Conservation (phyloP, 2,797 vertebrate species). For the Gadopsis bispinosus region DNA sequence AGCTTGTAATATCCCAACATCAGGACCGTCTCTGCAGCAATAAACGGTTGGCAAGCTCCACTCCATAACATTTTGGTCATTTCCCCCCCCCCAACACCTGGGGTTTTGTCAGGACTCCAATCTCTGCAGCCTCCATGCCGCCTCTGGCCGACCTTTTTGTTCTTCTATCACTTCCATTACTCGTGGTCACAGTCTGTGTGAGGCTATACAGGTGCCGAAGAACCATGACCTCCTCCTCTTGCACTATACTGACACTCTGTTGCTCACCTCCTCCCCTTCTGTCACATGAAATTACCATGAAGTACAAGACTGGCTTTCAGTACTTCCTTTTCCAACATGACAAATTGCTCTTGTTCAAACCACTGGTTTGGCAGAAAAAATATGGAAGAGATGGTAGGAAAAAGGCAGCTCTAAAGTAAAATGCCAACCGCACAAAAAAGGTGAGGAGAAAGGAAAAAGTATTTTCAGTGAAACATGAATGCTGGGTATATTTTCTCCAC, state of each 20-base stretch:
- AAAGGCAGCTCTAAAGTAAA: conserved; percentile 38
- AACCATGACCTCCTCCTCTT: conserved; percentile 48
- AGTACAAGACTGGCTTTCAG: conserved; percentile 43
- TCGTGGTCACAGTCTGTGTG: conserved; percentile 56
- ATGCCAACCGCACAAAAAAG: conserved; percentile 26
- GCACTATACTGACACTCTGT: conserved; percentile 15
- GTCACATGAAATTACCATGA: conserved; percentile 65
- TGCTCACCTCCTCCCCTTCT: conserved; percentile 33
- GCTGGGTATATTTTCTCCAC: conserved; percentile 17
- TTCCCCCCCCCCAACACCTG: conserved; percentile 28
- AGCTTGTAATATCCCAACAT: neutral
- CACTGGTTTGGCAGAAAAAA: conserved; percentile 15
- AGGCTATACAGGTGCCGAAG: conserved; percentile 33
- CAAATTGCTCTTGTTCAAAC: conserved; percentile 66
- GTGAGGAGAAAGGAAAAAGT: conserved; percentile 31
- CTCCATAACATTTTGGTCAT: conserved; percentile 4
- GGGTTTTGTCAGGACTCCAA: conserved; percentile 29
- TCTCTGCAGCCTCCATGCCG: conserved; percentile 2
- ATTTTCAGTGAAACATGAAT: conserved; percentile 43
- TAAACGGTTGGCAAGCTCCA: conserved; percentile 4
- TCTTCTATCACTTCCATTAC: conserved; percentile 49
- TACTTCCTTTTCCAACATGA: conserved; percentile 48
- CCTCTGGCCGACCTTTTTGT: conserved; percentile 15
- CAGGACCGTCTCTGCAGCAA: conserved; percentile 1
- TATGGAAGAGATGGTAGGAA: neutral